Conservation (phyloP, 1,140 invertebrate genomes). For the Chironomus tepperi region DNA sequence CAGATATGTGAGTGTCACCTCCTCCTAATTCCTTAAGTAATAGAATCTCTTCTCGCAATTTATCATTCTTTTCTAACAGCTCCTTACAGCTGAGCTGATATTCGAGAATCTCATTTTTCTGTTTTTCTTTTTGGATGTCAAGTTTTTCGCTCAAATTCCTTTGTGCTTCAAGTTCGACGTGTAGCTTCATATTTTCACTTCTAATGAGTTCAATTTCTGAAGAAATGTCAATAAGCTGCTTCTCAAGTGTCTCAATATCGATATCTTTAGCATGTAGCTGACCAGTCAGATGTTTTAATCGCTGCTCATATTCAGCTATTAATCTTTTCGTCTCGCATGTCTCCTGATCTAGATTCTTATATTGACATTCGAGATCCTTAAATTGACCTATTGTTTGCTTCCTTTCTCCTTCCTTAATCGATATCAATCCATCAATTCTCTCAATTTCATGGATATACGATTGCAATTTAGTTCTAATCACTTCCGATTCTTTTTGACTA, state of each 20-base stretch:
- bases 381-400: neutral
- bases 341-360: neutral
- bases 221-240: neutral
- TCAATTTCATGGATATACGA: conserved; percentile 15
- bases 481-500: neutral
- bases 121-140: conserved; percentile 2
- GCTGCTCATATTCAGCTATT: neutral
- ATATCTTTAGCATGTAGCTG: neutral
- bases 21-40: neutral
- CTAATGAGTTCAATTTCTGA: neutral
- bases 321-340: neutral
- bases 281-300: neutral
- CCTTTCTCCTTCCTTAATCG: neutral
- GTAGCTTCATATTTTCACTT: neutral
- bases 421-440: neutral
- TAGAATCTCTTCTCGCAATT: neutral
- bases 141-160: neutral
- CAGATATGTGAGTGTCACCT: neutral
- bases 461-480: neutral
- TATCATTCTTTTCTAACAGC: neutral
- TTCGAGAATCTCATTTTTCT: neutral
- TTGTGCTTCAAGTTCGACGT: conserved; percentile 3
- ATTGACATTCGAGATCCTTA: conserved; percentile 15
- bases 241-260: neutral
- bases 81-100: neutral